phyloP scores from a whole-genome alignment of 2,797 vertebrate species.

The Schizothorax lantsangensis region DNA sequence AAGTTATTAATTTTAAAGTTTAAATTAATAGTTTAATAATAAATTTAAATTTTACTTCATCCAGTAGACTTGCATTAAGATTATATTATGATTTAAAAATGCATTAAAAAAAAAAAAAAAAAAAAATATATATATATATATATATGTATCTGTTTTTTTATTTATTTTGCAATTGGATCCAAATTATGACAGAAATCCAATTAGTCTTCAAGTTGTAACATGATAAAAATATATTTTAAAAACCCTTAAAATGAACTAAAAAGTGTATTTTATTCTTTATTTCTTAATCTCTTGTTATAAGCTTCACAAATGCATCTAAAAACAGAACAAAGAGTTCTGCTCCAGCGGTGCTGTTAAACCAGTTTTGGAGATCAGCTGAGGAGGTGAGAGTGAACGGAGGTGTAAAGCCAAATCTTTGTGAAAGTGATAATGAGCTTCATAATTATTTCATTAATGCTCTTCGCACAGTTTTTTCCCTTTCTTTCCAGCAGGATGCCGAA shows the following conservation, averaged over 20 bases:
- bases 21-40: too few species aligned
- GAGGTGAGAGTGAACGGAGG: neutral
- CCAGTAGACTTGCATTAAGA: too few species aligned
- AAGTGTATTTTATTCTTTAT: neutral
- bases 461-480: neutral
- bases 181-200: neutral
- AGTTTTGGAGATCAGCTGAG: conserved; percentile 10
- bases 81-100: too few species aligned
- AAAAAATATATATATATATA: too few species aligned
- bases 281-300: neutral
- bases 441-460: conserved; percentile 10
- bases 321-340: neutral
- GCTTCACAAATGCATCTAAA: neutral
- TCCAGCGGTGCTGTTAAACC: neutral
- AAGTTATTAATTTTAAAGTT: too few species aligned
- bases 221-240: too few species aligned
- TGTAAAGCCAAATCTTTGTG: neutral
- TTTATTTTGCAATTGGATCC: neutral
- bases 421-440: conserved; percentile 34
- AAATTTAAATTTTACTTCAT: too few species aligned
- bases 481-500: neutral
- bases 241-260: too few species aligned
- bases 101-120: too few species aligned
- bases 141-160: too few species aligned
- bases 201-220: too few species aligned